Evolutionary conservation across 2,797 vertebrate species (phyloP).

Genomic region (Alcedo atthis): DNA sequence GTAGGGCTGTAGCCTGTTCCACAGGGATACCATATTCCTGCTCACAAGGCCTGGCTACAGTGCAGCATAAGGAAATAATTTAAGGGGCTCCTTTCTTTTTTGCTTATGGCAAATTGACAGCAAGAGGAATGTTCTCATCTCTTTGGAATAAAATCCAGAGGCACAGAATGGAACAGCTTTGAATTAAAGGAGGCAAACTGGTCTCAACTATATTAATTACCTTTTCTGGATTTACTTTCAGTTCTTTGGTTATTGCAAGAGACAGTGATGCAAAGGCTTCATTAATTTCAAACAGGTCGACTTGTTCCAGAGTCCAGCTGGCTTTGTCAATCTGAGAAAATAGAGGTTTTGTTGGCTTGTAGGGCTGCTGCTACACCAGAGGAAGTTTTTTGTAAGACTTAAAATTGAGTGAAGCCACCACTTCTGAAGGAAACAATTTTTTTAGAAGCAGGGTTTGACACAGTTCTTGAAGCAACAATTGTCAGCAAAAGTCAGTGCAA

Average conservation of each 20-base stretch:
- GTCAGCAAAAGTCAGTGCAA: neutral
- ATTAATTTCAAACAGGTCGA: conserved; percentile 95
- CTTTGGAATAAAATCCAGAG: neutral
- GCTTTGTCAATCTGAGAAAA: conserved; percentile 88
- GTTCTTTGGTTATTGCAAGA: conserved; percentile 87
- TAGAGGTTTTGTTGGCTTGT: neutral
- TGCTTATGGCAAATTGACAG: rapidly evolving
- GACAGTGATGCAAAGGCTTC: conserved; percentile 92
- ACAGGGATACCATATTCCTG: rapidly evolving
- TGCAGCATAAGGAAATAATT: neutral
- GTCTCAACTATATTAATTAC: conserved; percentile 56
- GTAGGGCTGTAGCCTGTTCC: rapidly evolving
- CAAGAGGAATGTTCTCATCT: neutral
- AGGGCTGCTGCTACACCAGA: neutral
- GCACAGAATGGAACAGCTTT: neutral
- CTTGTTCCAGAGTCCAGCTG: conserved; percentile 88
- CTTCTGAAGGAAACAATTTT: neutral
- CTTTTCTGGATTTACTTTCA: conserved; percentile 89
- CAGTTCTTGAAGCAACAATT: neutral
- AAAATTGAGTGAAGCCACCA: rapidly evolving
- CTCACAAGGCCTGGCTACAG: rapidly evolving
- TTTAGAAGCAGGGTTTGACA: neutral
- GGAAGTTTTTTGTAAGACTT: neutral
- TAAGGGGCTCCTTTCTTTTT: rapidly evolving
- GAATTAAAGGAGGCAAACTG: neutral